A percentile compares a stretch with the other conserved stretches of the same genome.
Evolutionary conservation across 2,113 vertebrate species (phyloP).

Genomic region (Peromyscus maniculatus): DNA sequence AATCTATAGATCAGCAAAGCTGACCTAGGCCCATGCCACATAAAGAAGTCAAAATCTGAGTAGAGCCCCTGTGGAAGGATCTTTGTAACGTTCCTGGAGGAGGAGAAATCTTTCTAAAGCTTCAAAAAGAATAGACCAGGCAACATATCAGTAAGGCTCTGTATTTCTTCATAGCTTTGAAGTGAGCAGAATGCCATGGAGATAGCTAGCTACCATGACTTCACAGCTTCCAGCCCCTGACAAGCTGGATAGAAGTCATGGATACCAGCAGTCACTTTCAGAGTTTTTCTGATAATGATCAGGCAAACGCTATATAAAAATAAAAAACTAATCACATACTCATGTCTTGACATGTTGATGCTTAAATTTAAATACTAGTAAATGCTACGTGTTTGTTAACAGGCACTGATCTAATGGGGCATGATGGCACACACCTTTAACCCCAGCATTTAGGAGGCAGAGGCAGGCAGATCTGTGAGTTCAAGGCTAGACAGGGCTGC

Average conservation of each 20-base stretch:
- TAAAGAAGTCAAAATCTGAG: not conserved
- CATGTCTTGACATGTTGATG: not conserved
- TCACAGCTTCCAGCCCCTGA: not conserved
- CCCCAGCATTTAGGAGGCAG: not conserved
- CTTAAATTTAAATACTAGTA: slow-evolving; percentile 40
- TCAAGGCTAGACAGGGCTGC: not conserved
- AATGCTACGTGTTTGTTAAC: not conserved
- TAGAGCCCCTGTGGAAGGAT: not conserved
- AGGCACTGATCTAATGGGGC: not conserved
- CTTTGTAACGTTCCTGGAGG: not conserved
- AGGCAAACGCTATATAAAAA: not conserved
- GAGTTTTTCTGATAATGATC: not conserved
- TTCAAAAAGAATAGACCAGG: not conserved
- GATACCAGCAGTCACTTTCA: not conserved
- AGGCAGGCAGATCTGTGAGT: not conserved
- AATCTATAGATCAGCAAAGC: not conserved
- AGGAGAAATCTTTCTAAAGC: not conserved
- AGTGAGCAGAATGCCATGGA: not conserved
- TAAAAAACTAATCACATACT: not conserved
- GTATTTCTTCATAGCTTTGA: slow-evolving; percentile 4
- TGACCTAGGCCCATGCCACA: not conserved
- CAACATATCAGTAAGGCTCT: not conserved
- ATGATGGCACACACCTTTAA: not conserved
- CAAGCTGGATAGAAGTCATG: not conserved
- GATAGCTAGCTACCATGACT: not conserved